A percentile compares a stretch with the other conserved stretches of the same genome.
Evolutionary conservation across 2,113 vertebrate species (phyloP).

Genomic region (Cyprinodon brontotheroides): DNA sequence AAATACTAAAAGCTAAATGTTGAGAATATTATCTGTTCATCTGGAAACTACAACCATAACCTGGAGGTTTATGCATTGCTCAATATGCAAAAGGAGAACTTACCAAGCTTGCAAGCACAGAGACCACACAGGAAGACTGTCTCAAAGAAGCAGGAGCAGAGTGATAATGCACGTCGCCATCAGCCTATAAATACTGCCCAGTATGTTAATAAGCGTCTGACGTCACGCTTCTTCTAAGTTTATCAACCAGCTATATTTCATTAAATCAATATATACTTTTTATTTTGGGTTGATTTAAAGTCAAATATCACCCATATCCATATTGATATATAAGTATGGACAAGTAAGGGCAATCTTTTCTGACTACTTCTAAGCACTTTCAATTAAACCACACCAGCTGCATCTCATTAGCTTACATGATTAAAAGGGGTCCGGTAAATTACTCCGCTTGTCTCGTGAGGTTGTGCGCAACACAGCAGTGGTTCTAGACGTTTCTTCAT

Average conservation of each 20-base stretch:
- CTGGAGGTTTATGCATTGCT: too few relatives aligned
- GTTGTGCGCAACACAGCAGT: not conserved
- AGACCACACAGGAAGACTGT: accelerated
- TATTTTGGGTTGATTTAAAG: not conserved
- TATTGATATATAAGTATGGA: not conserved
- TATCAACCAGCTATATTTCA: not conserved
- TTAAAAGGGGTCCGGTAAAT: not conserved
- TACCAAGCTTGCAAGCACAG: conserved; percentile 23
- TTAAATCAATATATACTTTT: not conserved
- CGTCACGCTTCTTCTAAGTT: conserved; percentile 23
- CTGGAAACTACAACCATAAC: too few relatives aligned
- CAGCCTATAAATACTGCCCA: conserved; percentile 56
- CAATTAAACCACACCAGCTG: not conserved
- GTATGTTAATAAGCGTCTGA: conserved; percentile 68
- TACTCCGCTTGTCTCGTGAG: not conserved
- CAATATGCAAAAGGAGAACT: not conserved
- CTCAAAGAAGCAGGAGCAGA: conserved; percentile 10
- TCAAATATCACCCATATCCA: not conserved
- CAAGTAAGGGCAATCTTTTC: not conserved
- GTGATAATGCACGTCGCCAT: not conserved
- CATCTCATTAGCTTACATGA: conserved; percentile 3
- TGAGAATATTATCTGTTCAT: too few relatives aligned
- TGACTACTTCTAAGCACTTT: too few relatives aligned
- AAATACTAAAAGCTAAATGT: too few relatives aligned
- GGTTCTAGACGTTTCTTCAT: not conserved